Evolutionary conservation across 2,888 invertebrate genomes (phyloP), one percentile per base, ranked within the genome.

Genomic region (Teleogryllus oceanicus): DNA sequence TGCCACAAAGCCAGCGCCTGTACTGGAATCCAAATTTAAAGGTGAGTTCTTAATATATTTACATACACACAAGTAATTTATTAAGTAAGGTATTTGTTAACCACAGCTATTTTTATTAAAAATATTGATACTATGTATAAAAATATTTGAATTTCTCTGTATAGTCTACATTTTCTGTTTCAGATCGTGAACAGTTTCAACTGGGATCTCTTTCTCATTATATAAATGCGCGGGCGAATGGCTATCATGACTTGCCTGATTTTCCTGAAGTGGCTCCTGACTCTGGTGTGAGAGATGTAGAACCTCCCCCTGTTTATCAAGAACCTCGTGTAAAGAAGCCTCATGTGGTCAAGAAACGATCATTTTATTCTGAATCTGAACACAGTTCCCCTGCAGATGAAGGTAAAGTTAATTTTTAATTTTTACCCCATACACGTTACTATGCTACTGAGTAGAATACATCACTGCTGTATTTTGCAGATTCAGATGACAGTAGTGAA

Each of bases 171-270:
- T 37, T 37, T 37, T 24, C 24, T 80, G 83, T 84, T 83, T 18
- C 86, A 93, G 95, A 94, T 84, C 91, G 94, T 74, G 94, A 95
- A 86, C 93, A 94, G 84, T 97, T 93, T 87, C 98, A 98, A 84
- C 89, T 99, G 85, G 98, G 99, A 2, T 96, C 98, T 0, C 88
- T 99, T 80, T 98, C 99, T 0, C 98, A 98, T 88, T 96, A 96
- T 86, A 90, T 99, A 81, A 97, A 98, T 84, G 89, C 91, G 84
- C 90, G 93, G 81, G 96, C 97, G 1, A 90, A 89, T 74, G 98
- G 97, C 8, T 99, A 99, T 89, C 93, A 95, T 82, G 92, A 96
- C 81, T 89, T 99, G 83, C 97, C 98, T 0, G 87, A 90, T 2
- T 95, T 96, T 86, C 98, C 99, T 0, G 90, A 90, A 78, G 88